Evolutionary conservation across 2,113 vertebrate genomes (phyloP), one percentile per base, ranked within the genome.

Genomic region (Seriola rivoliana): DNA sequence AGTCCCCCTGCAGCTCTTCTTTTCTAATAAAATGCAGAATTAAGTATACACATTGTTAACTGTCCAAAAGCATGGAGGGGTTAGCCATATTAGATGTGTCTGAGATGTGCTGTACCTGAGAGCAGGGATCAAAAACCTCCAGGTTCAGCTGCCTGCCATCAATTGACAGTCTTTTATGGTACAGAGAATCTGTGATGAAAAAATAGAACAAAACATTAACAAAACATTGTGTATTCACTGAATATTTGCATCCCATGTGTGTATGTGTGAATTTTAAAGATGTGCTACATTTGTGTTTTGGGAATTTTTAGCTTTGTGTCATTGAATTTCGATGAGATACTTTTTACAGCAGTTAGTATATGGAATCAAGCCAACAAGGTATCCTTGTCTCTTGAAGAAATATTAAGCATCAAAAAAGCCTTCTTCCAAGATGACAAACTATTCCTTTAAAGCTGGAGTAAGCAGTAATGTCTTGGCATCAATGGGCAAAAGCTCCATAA

Each of bases 41-140:
- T 29, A 36, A 38, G 11, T 19, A 23, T 11, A 58, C 6, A 44
- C 4, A 34, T 8, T 42, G 19, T 48, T 8, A 8, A 63, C 1
- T 34, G 10, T 73, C 29, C 7, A 64, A 66, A 48, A 14, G 40
- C 23, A 42, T 25, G 13, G 9, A 19, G 42, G n/a, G 21, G 8
- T 59, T 17, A 44, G 25, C 7, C 5, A 29, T 4, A 34, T 50
- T 8, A 8, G 9, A 19, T 34, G 17, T 42, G 42, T 38, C 14
- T 1, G 14, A 46, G 66, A 44, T 19, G 12, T 65, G 70, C 44
- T 8, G 59, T 91, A 93, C 95, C 95, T 94, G 88, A 64, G 95
- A 95, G 79, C 94, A 96, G 0, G 95, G 95, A 88, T 96, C 95
- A 84, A 95, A 96, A 7, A 96, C 85, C 6, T 96, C 94, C 88